A percentile compares a stretch with the other conserved stretches of the same genome.
These are phyloP conservation scores for Diorhabda sublineata DNA, from an alignment of 1,140 invertebrate species.

Conservation along the genomic window DNA sequence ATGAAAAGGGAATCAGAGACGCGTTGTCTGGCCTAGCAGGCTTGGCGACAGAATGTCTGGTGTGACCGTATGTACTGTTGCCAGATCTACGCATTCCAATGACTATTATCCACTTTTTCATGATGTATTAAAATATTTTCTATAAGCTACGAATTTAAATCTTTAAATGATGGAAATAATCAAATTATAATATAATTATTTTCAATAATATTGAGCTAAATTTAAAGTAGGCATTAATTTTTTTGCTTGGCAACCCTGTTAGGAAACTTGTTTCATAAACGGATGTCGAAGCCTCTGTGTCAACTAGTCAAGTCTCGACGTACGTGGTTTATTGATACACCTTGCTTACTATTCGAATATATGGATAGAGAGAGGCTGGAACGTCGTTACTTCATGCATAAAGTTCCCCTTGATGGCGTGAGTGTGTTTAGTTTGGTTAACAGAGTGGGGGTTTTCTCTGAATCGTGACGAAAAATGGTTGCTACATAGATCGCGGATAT, in stretches of 20 bases:
- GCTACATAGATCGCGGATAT: conserved; percentile 40
- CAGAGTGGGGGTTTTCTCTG: conserved; percentile 45
- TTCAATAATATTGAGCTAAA: not conserved
- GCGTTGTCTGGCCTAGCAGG: conserved; percentile 63
- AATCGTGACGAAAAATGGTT: conserved; percentile 49
- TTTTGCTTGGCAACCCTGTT: conserved; percentile 50
- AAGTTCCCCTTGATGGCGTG: conserved; percentile 40
- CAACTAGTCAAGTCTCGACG: conserved; percentile 28
- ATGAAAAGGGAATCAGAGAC: conserved; percentile 53
- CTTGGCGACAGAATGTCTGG: conserved; percentile 87
- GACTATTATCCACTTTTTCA: not conserved
- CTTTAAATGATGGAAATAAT: not conserved
- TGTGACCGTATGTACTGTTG: conserved; percentile 66
- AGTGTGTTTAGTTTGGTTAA: conserved; percentile 46
- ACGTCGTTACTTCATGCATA: conserved; percentile 18
- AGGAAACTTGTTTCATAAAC: conserved; percentile 63
- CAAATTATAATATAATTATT: not conserved
- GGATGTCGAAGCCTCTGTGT: conserved; percentile 53
- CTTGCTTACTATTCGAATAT: conserved; percentile 33
- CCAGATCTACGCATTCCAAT: conserved; percentile 55
- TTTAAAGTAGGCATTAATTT: conserved; percentile 25
- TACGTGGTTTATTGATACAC: conserved; percentile 14
- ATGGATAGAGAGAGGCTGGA: conserved; percentile 42
- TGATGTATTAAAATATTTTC: not conserved
- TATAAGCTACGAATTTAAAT: not conserved